phyloP scores from a whole-genome alignment of 2,888 invertebrate genomes.

The Eudasyphora cyanicolor region DNA sequence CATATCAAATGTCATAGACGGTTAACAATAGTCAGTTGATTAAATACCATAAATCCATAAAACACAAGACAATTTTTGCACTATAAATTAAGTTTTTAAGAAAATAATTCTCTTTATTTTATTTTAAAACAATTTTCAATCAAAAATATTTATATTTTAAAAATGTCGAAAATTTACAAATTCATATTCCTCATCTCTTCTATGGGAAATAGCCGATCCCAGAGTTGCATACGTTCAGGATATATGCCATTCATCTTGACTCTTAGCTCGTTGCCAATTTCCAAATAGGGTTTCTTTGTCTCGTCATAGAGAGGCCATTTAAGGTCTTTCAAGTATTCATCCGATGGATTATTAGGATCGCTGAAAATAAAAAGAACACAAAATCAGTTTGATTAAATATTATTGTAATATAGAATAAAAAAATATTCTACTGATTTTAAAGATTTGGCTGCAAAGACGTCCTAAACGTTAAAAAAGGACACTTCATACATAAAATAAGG shows the following conservation, averaged over 20 bases:
- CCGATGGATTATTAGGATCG: slow-evolving; percentile 74
- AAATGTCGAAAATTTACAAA: background rate
- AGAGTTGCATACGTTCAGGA: slow-evolving; percentile 69
- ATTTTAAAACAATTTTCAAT: background rate
- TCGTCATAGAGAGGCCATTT: slow-evolving; percentile 72
- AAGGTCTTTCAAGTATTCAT: slow-evolving; percentile 70
- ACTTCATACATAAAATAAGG: too few species aligned
- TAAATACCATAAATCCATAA: too few species aligned
- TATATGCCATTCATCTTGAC: slow-evolving; percentile 70
- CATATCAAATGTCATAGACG: too few species aligned
- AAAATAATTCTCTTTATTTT: too few species aligned
- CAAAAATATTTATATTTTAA: background rate
- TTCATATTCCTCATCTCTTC: slow-evolving; percentile 37
- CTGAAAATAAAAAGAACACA: slow-evolving; percentile 62
- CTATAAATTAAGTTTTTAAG: too few species aligned
- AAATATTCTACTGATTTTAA: too few species aligned
- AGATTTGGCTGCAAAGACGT: too few species aligned
- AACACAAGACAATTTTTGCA: too few species aligned
- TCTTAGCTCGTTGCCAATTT: slow-evolving; percentile 73
- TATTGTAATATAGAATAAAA: too few species aligned
- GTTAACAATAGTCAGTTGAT: too few species aligned
- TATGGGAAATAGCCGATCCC: slow-evolving; percentile 71
- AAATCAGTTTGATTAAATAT: background rate
- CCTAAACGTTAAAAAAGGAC: too few species aligned
- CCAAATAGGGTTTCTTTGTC: slow-evolving; percentile 71